These are phyloP conservation scores for Melanchra persicariae DNA, from an alignment of 2,888 invertebrate species.

Conservation along the genomic window DNA sequence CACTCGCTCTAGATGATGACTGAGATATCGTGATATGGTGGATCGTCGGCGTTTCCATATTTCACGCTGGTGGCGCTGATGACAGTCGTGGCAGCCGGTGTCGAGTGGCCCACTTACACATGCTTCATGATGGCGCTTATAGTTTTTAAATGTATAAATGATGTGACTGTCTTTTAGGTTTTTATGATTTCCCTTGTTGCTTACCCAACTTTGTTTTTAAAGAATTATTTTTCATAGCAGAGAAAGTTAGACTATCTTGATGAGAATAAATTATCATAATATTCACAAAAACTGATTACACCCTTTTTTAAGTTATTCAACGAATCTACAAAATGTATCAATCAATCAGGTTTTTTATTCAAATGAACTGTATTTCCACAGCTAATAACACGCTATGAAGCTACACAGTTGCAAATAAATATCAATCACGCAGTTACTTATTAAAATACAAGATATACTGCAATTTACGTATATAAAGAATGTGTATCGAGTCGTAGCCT, in stretches of 20 bases:
- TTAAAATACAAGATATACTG: conserved; percentile 66
- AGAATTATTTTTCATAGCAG: neutral
- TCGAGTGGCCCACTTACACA: conserved; percentile 70
- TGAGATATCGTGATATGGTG: conserved; percentile 86
- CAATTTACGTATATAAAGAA: conserved; percentile 70
- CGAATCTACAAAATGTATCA: conserved; percentile 56
- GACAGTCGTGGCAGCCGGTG: conserved; percentile 86
- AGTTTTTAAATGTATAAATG: conserved; percentile 36
- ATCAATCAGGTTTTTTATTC: conserved; percentile 59
- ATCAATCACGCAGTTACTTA: conserved; percentile 64
- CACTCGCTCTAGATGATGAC: conserved; percentile 80
- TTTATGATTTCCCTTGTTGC: conserved; percentile 3
- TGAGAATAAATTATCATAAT: conserved; percentile 28
- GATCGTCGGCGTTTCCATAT: conserved; percentile 86
- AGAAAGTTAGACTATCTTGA: conserved; percentile 20
- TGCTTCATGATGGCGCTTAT: conserved; percentile 72
- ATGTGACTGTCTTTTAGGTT: conserved; percentile 2
- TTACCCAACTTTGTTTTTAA: neutral
- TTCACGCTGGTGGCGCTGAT: conserved; percentile 83
- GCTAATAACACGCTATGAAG: conserved; percentile 62
- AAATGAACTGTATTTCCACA: conserved; percentile 50
- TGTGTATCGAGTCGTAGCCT: conserved; percentile 72
- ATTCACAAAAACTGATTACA: conserved; percentile 10
- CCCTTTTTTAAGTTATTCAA: conserved; percentile 20
- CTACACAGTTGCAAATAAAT: conserved; percentile 66